Percentiles rank a stretch among this genome's conserved stretches.
These are phyloP conservation scores for Takifugu rubripes DNA, from an alignment of 2,797 vertebrate species.

Conservation along the genomic window DNA sequence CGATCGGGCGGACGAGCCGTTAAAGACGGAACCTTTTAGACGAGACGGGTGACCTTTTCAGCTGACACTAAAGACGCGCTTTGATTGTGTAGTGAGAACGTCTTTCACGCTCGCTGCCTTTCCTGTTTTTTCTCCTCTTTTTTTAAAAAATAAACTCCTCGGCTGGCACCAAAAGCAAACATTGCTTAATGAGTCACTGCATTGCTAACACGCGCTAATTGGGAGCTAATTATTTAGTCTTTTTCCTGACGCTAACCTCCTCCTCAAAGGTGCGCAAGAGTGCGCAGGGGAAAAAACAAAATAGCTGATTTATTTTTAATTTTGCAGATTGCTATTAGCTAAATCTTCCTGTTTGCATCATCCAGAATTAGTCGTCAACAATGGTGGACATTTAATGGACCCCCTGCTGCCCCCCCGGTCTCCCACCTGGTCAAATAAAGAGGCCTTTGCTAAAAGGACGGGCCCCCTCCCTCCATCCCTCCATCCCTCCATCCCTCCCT, in stretches of 20 bases:
- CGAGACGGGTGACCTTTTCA: conserved; percentile 53
- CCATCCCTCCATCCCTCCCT: too few relatives aligned
- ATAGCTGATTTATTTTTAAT: too few relatives aligned
- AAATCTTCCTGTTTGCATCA: too few relatives aligned
- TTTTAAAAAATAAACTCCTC: too few relatives aligned
- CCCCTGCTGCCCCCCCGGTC: conserved; percentile 36
- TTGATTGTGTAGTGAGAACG: conserved; percentile 41
- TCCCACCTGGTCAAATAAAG: conserved; percentile 13
- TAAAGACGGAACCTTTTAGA: conserved; percentile 20
- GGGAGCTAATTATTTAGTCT: conserved; percentile 42
- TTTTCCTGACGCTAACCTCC: conserved; percentile 5
- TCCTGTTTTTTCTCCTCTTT: conserved; percentile 16
- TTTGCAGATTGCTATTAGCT: too few relatives aligned
- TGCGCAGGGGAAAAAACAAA: neutral
- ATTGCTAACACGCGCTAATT: conserved; percentile 39
- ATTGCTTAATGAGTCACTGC: conserved; percentile 39
- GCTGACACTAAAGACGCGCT: conserved; percentile 30
- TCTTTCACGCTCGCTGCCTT: conserved; percentile 10
- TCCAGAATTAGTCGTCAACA: neutral
- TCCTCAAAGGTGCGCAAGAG: conserved; percentile 16
- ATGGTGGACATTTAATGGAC: conserved; percentile 61
- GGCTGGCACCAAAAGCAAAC: conserved; percentile 27
- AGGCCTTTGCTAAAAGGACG: conserved; percentile 56
- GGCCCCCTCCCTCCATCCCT: conserved; percentile 30
- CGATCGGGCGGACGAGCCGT: conserved; percentile 13